These are phyloP conservation scores for Glyptemys insculpta DNA, from an alignment of 2,797 vertebrate genomes.

Conservation along the genomic window DNA sequence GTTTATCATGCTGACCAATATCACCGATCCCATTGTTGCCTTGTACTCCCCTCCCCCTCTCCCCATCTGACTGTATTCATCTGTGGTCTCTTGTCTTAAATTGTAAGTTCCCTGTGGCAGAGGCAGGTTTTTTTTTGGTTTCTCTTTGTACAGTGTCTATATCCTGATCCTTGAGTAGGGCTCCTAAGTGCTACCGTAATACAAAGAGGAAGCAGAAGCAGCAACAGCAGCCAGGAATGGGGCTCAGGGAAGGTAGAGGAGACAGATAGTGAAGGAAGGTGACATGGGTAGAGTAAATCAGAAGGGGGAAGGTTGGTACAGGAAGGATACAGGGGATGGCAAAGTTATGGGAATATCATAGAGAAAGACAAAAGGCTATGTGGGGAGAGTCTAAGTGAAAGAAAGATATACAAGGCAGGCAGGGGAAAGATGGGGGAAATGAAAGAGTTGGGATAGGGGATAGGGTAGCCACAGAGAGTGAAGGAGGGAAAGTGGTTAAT, in stretches of 20 bases:
- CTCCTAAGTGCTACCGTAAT: neutral
- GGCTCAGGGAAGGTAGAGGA: neutral
- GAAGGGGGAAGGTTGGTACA: neutral
- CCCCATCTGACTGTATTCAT: neutral
- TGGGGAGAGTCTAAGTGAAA: neutral
- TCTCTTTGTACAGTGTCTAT: neutral
- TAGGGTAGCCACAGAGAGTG: neutral
- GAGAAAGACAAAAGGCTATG: neutral
- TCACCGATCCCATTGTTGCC: neutral
- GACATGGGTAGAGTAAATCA: rapidly evolving
- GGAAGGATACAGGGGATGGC: too few relatives aligned
- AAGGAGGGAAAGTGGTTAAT: neutral
- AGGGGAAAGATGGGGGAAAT: neutral
- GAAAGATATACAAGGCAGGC: neutral
- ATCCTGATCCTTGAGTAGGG: neutral
- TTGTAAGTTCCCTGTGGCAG: too few relatives aligned
- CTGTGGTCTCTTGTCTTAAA: neutral
- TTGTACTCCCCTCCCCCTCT: neutral
- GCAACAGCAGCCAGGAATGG: neutral
- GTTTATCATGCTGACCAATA: neutral
- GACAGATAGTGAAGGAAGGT: neutral
- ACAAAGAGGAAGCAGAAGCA: neutral
- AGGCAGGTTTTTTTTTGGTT: too few relatives aligned
- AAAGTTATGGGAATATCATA: neutral
- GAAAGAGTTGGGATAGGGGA: neutral